These are phyloP conservation scores for Ceryle rudis DNA, from an alignment of 2,797 vertebrate genomes.

Conservation along the genomic window DNA sequence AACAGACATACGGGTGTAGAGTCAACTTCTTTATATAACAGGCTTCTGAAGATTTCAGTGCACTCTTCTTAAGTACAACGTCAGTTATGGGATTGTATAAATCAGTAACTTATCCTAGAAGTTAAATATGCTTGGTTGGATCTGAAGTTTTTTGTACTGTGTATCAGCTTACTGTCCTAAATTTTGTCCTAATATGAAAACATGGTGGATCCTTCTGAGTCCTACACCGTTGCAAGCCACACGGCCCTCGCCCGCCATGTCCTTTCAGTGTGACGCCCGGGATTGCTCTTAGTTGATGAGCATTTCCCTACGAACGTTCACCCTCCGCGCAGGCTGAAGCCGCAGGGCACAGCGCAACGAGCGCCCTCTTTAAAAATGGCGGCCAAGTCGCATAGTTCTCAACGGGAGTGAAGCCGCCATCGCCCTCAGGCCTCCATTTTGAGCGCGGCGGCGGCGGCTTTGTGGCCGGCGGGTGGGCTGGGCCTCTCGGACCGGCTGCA, in stretches of 20 bases:
- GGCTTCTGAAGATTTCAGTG: background rate
- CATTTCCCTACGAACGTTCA: fast-evolving
- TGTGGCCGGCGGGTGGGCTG: background rate
- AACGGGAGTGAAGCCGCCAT: background rate
- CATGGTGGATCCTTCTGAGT: background rate
- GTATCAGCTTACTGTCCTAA: background rate
- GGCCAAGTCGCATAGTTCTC: background rate
- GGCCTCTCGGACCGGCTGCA: background rate
- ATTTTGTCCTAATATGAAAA: background rate
- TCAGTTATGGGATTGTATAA: background rate
- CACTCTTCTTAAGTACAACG: background rate
- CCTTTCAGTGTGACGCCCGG: fast-evolving
- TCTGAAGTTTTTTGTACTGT: background rate
- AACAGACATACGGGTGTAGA: background rate
- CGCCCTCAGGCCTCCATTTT: background rate
- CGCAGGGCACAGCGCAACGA: fast-evolving
- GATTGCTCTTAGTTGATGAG: background rate
- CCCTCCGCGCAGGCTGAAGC: fast-evolving
- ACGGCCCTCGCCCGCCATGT: background rate
- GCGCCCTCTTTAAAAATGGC: background rate
- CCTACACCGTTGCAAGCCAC: background rate
- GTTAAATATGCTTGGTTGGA: background rate
- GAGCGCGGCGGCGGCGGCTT: background rate
- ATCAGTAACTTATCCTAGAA: background rate
- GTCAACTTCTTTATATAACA: background rate